Base-by-base conservation (phyloP, 2,888 invertebrate species). In the Phyto melanocephala region DNA sequence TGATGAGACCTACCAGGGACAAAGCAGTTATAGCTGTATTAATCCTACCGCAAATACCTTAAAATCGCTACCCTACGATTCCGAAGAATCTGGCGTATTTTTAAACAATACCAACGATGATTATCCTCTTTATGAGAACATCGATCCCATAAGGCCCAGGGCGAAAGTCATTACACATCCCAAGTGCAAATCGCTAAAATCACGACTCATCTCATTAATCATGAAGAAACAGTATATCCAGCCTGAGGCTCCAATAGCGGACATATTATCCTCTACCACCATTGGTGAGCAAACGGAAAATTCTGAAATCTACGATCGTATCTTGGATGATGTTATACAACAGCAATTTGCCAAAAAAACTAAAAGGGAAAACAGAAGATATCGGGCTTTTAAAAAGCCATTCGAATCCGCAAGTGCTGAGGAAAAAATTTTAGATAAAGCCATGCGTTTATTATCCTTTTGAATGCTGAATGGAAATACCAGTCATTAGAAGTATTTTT, bases 81-180 rank as follows among this genome's bases (percentile, higher is more conserved):
- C 86, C 1, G 86, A 83, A 17, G 86, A 86, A 74, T 86, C 86
- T 15, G 85, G 86, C 7, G 81, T 85, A 0, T 86, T 80, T 37
- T 62, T 77, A 4, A 56, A 70, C 28, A 37, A 15, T 3, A 37
- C 42, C 1, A 28, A 6, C 28, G 28, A 28, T 5, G 28, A 76
- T 1, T 28, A 45, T 28, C 60, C 67, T 63, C 4, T 62, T 1
- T 77, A 77, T 45, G 72, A 81, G 13, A 68, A 72, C 28, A 24
- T 67, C 1, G 84, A 85, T 1, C 83, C 85, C 1, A 15, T 86
- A 58, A 86, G 86, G 3, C 83, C 85, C 0, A 85, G 87, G 0
- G 86, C 87, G 0, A 74, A 84, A 42, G 85, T 71, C 0, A 58
- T 78, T 10, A 10, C 70, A 1, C 67, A 83, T 35, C 56, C 72